A percentile compares a stretch with the other conserved stretches of the same genome.
Conservation (phyloP, 1,140 invertebrate species). For the Drosophila tsacasi region DNA sequence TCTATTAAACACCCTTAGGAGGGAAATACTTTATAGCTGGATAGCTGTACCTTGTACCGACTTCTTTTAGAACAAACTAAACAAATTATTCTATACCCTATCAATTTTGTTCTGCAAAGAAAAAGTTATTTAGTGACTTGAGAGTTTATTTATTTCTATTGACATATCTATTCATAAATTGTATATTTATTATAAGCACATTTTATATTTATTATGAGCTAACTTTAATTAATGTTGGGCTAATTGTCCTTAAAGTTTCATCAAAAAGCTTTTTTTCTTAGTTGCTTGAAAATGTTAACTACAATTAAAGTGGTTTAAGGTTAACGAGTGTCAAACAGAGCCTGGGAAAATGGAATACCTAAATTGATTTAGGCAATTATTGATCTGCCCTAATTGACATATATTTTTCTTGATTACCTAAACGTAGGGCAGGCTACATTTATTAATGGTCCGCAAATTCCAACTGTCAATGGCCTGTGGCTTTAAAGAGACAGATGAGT, state of each 20-base stretch:
- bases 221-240: neutral
- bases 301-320: neutral
- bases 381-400: slow-evolving; percentile 17
- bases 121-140: too few relatives aligned
- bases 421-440: slow-evolving; percentile 1
- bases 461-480: slow-evolving; percentile 26
- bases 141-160: too few relatives aligned
- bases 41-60: too few relatives aligned
- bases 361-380: slow-evolving; percentile 15
- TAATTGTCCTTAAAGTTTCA: neutral
- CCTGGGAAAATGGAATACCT: neutral
- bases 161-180: too few relatives aligned
- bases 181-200: too few relatives aligned
- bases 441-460: slow-evolving; percentile 33
- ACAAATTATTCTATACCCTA: too few relatives aligned
- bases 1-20: too few relatives aligned
- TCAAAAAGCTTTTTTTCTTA: neutral
- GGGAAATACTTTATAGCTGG: too few relatives aligned
- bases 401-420: neutral
- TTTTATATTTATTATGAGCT: too few relatives aligned
- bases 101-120: too few relatives aligned
- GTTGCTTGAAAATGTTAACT: neutral
- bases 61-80: too few relatives aligned
- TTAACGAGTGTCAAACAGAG: neutral
- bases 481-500: slow-evolving; percentile 33